Conservation (phyloP, 2,797 vertebrate species). For the Bufotes viridis region DNA sequence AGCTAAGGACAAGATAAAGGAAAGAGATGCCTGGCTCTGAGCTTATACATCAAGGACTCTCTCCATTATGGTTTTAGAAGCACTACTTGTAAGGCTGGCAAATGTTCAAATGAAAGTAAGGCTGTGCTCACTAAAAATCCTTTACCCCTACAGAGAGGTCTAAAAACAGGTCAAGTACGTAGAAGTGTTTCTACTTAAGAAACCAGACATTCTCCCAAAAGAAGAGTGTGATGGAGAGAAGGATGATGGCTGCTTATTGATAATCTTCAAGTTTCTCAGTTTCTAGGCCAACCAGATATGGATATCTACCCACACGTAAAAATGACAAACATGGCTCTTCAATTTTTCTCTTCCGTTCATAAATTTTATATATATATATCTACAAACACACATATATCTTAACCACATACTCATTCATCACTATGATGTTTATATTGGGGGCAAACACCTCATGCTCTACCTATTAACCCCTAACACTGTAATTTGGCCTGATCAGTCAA, state of each 20-base stretch:
- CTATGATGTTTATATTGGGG: neutral
- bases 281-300: neutral
- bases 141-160: neutral
- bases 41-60: neutral
- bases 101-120: neutral
- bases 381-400: too few species aligned
- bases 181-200: neutral
- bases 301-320: neutral
- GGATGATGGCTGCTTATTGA: neutral
- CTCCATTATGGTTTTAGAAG: neutral
- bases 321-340: neutral
- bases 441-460: neutral
- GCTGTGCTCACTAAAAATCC: neutral
- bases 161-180: constrained; percentile 11
- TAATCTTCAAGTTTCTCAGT: neutral
- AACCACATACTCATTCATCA: neutral
- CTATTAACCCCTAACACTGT: too few species aligned
- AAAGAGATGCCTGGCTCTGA: neutral
- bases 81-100: neutral
- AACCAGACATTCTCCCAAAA: neutral
- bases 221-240: neutral
- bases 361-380: neutral
- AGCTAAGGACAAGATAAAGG: neutral
- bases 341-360: neutral
- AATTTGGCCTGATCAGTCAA: neutral